These are phyloP conservation scores for Orthosia gracilis DNA, from an alignment of 2,888 invertebrate genomes.

Conservation along the genomic window DNA sequence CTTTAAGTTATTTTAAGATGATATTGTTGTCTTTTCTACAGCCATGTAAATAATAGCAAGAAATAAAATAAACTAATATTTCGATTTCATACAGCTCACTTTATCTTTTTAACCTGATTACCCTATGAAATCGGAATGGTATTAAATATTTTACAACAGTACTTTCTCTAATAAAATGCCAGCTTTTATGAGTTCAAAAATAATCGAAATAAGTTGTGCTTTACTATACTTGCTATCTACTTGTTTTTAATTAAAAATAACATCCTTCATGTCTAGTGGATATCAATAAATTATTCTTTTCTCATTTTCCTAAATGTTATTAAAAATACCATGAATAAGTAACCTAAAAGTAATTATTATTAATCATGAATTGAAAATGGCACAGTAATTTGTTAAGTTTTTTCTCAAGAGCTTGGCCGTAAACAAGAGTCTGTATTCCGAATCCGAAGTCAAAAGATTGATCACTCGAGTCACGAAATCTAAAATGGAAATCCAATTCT, in stretches of 20 bases:
- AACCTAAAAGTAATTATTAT: constrained; percentile 28
- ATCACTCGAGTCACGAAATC: constrained; percentile 85
- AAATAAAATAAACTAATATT: constrained; percentile 80
- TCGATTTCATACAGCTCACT: constrained; percentile 73
- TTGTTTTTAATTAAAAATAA: neutral
- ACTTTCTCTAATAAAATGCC: constrained; percentile 2
- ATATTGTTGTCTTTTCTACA: constrained; percentile 89
- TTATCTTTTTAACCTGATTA: constrained; percentile 50
- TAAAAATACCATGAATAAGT: constrained; percentile 4
- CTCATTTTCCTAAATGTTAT: neutral
- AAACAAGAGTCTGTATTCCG: constrained; percentile 64
- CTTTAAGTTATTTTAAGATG: constrained; percentile 87
- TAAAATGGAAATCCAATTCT: constrained; percentile 90
- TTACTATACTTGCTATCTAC: neutral
- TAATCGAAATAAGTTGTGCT: neutral
- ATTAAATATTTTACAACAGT: constrained; percentile 15
- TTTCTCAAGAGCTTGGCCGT: constrained; percentile 59
- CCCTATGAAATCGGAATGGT: constrained; percentile 5
- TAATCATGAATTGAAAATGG: constrained; percentile 50
- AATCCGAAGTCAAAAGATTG: constrained; percentile 81
- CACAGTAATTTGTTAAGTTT: constrained; percentile 64
- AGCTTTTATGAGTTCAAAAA: constrained; percentile 7
- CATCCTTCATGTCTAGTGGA: neutral
- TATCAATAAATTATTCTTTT: neutral
- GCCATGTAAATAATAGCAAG: constrained; percentile 90